Conservation (phyloP, 1,140 invertebrate genomes). For the Venustaconcha ellipsiformis region DNA sequence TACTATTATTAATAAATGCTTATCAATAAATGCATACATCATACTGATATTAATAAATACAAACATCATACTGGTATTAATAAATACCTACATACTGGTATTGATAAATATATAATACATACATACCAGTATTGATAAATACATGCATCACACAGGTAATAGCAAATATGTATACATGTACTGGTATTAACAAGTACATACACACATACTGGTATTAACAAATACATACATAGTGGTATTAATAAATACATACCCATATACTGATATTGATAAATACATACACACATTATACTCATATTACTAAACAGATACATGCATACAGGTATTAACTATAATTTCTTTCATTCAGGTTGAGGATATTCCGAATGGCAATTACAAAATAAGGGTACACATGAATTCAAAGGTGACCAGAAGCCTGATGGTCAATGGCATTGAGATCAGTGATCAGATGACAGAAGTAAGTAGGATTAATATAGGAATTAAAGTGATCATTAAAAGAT, state of each 20-base stretch:
- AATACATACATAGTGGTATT: not conserved
- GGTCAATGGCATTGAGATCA: constrained; percentile 11
- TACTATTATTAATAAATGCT: too few species aligned
- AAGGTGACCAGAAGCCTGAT: not conserved
- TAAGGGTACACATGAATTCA: constrained; percentile 29
- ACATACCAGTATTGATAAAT: not conserved
- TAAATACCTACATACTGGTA: not conserved
- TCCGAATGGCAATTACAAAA: constrained; percentile 31
- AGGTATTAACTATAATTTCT: not conserved
- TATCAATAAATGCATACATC: too few species aligned
- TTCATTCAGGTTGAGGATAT: constrained; percentile 36
- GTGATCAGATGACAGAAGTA: not conserved
- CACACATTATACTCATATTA: not conserved
- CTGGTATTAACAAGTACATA: not conserved
- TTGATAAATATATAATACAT: not conserved
- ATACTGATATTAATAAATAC: not conserved
- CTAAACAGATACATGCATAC: not conserved
- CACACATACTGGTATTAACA: not conserved
- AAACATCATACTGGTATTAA: not conserved
- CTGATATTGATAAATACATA: not conserved
- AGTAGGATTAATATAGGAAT: too few species aligned
- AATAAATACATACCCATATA: not conserved
- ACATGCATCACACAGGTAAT: not conserved
- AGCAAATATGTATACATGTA: not conserved
- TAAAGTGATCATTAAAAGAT: too few species aligned